Base-by-base conservation (phyloP, 2,797 vertebrate species). In the Sebastolobus altivelis region DNA sequence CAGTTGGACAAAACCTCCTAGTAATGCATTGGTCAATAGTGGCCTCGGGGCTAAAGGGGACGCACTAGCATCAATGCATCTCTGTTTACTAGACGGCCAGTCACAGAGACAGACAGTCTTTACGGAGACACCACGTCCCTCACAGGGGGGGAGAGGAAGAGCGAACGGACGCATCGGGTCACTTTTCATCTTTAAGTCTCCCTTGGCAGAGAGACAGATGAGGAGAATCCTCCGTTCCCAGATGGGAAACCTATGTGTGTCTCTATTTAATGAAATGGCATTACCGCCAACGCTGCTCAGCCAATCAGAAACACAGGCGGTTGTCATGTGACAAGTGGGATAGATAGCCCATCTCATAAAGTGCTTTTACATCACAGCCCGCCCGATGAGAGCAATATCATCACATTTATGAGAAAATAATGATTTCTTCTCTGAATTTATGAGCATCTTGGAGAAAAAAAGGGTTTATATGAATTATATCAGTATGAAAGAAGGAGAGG, bases 391-490 rank as follows among this genome's bases (percentile, higher is more conserved):
- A 93, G 93, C 94, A 95, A 95, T 95, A 94, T 94, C 89, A 93
- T 94, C 90, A 92, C 90, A 81, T 95, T 95, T 95, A 96, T 95
- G 92, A 95, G 93, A 95, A 95, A 95, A 93, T 95, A 95, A 95
- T 96, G 93, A 96, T 96, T 96, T 94, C 89, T 89, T 70, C 90
- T 85, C 83, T 37, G 89, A 94, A 94, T 94, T 94, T 95, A 95
- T 93, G 94, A 94, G 89, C 91, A 70, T 88, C 91, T 81, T 43
- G 83, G 77, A 82, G 78, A 75, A 81, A 81, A 85, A 83, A 80
- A 72, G 71, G 80, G 72, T 93, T 92, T 87, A 90, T 91, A 85
- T 89, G 91, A 93, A 92, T 93, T 89, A 91, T 88, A 89, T 89
- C 86, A 81, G 83, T 74, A 68, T 85, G 81, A 88, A 82, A 60